A percentile compares a stretch with the other conserved stretches of the same genome.
Conservation (phyloP, 2,888 invertebrate genomes). For the Euplagia quadripunctaria region DNA sequence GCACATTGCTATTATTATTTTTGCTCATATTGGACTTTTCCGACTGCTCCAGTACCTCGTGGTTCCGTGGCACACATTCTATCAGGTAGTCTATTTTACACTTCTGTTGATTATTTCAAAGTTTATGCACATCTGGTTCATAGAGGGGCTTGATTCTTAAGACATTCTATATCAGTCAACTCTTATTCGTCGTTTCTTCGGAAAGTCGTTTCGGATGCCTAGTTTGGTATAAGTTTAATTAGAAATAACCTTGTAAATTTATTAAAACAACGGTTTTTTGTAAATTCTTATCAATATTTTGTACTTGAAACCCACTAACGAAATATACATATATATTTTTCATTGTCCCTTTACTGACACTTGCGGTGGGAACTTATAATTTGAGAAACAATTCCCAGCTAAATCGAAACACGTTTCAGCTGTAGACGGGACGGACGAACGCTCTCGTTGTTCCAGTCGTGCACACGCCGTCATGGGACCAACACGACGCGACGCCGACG, state of each 20-base stretch:
- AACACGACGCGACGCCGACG: background rate
- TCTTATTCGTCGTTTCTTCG: background rate
- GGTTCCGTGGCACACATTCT: too few species aligned
- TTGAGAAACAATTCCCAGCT: slow-evolving; percentile 5
- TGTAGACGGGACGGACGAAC: slow-evolving; percentile 18
- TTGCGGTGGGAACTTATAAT: slow-evolving; percentile 16
- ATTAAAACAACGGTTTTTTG: background rate
- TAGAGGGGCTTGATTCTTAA: background rate
- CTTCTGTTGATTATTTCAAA: background rate
- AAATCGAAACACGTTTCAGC: slow-evolving; percentile 14
- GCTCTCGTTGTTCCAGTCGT: slow-evolving; percentile 21
- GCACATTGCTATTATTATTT: too few species aligned
- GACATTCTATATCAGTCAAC: background rate
- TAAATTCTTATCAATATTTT: too few species aligned
- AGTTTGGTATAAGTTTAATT: background rate
- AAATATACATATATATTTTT: background rate
- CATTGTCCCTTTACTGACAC: background rate
- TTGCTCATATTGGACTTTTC: too few species aligned
- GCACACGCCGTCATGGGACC: background rate
- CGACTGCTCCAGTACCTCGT: background rate
- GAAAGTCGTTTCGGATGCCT: too few species aligned
- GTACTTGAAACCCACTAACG: background rate
- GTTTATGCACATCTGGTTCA: background rate
- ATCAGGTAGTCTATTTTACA: background rate
- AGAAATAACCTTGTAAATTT: background rate